phyloP scores from a whole-genome alignment of 1,140 invertebrate species.

The Battus philenor region DNA sequence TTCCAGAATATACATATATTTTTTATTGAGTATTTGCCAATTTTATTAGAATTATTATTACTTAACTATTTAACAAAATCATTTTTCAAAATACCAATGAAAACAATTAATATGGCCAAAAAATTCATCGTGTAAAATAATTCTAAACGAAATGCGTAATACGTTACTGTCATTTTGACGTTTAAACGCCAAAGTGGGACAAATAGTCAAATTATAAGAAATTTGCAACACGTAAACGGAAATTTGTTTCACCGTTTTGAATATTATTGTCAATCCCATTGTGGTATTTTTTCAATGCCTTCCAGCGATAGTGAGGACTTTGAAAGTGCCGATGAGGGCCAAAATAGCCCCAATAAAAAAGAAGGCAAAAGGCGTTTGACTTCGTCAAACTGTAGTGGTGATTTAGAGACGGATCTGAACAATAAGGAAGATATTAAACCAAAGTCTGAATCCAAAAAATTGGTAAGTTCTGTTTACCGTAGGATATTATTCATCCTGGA shows the following conservation, averaged over 20 bases:
- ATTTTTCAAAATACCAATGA: too few species aligned
- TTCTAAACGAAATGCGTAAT: too few species aligned
- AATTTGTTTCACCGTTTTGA: slow-evolving; percentile 3
- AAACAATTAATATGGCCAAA: too few species aligned
- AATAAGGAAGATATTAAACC: slow-evolving; percentile 21
- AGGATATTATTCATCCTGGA: too few species aligned
- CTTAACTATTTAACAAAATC: too few species aligned
- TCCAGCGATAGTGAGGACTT: slow-evolving; percentile 85
- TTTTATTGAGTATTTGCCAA: too few species aligned
- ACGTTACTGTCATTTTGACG: neutral
- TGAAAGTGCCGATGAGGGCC: slow-evolving; percentile 81
- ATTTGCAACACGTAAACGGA: slow-evolving; percentile 29
- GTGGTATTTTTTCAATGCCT: slow-evolving; percentile 70
- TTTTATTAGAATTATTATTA: too few species aligned
- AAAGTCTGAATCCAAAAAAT: slow-evolving; percentile 19
- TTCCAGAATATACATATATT: too few species aligned
- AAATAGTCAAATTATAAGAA: slow-evolving; percentile 15
- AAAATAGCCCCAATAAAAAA: slow-evolving; percentile 39
- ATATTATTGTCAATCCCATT: too few species aligned
- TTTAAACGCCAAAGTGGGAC: slow-evolving; percentile 11
- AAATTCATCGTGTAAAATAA: too few species aligned
- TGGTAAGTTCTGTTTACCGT: slow-evolving; percentile 20
- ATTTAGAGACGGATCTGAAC: slow-evolving; percentile 43
- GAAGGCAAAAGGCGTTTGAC: slow-evolving; percentile 55
- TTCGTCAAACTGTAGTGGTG: slow-evolving; percentile 62